Evolutionary conservation across 2,113 vertebrate species (phyloP), one percentile per base, ranked within the genome.

Genomic region (Cyanistes caeruleus): DNA sequence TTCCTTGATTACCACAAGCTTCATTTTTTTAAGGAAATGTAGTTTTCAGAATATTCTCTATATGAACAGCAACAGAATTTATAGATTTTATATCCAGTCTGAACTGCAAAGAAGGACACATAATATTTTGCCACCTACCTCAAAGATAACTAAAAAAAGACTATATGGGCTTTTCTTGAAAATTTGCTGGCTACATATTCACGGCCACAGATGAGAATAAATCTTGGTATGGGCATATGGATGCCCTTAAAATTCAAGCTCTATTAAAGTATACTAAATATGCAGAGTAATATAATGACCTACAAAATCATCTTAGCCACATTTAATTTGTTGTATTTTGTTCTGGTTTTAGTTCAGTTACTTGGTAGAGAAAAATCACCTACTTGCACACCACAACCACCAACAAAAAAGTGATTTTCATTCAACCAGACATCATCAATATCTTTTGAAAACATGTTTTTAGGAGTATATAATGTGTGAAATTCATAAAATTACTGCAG

Each of bases 211-310:
- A 6, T 48, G 33, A 84, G 22, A 22, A 70, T 77, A 91, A 74
- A 44, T 8, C 7, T 58, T 44, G 49, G 2, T 30, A n/a, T 49
- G 31, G 9, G 17, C 77, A 3, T 31, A 37, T 1, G 0, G 18
- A 9, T 73, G 2, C 56, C 58, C 1, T 5, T 72, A 75, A 7
- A 51, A 46, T 23, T 51, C 43, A 59, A 15, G 4, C 15, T 63
- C 31, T 63, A 23, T 43, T n/a, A 81, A 62, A 5, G 3, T 48
- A 19, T n/a, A 33, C 7, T 33, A 21, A 77, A 52, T 56, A 44
- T 33, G 5, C 6, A 52, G 5, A 65, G 4, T 62, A 53, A 52
- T 20, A 56, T 2, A 64, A 13, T 51, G 44, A 62, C 9, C 28
- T 30, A 28, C 7, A 63, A 52, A 65, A 16, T 52, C 5, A 23